Conservation (phyloP, 2,888 invertebrate species). For the Cancer borealis region DNA sequence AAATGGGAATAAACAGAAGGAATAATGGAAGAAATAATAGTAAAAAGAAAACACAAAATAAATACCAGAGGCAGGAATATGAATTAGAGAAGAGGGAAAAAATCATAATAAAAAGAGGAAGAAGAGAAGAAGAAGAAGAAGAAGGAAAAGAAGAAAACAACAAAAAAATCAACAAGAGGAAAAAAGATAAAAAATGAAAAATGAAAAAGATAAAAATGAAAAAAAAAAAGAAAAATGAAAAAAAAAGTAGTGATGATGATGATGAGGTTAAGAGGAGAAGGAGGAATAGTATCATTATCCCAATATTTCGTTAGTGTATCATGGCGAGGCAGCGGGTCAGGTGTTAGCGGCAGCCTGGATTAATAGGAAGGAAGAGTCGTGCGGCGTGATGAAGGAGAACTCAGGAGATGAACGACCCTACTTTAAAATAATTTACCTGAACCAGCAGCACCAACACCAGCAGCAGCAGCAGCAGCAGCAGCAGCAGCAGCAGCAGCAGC, state of each 20-base stretch:
- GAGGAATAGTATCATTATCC: background rate
- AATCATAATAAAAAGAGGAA: background rate
- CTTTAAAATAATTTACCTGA: conserved; percentile 9
- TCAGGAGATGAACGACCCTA: background rate
- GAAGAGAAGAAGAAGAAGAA: background rate
- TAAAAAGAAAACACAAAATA: background rate
- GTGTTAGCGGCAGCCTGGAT: background rate
- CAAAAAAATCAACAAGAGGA: background rate
- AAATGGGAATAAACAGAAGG: background rate
- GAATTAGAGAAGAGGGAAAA: background rate
- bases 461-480: background rate
- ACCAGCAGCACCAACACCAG: background rate
- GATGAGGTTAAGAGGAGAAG: background rate
- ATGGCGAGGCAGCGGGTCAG: background rate
- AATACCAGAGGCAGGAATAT: background rate
- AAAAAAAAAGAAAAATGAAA: background rate
- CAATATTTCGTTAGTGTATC: background rate
- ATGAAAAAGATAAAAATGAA: background rate
- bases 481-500: background rate
- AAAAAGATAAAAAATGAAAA: background rate
- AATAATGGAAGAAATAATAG: background rate
- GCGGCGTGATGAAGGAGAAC: background rate
- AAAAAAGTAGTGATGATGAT: background rate
- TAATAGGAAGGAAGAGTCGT: background rate
- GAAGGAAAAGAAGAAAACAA: background rate